Evolutionary conservation across 1,140 invertebrate genomes (phyloP).

Genomic region (Drosophila sulfurigaster): DNA sequence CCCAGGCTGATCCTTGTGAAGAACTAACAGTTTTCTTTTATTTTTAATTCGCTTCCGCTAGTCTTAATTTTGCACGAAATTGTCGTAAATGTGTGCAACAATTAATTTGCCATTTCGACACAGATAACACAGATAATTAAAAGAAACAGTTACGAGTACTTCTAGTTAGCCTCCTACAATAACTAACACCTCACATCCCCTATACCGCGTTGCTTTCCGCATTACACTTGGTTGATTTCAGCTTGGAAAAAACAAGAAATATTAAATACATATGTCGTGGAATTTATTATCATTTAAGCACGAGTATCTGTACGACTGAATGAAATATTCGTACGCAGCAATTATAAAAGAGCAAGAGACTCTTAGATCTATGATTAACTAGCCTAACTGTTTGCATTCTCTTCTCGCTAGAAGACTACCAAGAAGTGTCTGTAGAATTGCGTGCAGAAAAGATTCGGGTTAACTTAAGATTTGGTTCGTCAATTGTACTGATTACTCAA

Average conservation of each 20-base stretch:
- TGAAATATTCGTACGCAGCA: constrained; percentile 19
- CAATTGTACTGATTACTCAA: constrained; percentile 42
- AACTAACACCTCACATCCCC: constrained; percentile 48
- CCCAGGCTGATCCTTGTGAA: too few relatives aligned
- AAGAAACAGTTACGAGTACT: constrained; percentile 28
- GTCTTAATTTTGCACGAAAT: neutral
- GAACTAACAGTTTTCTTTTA: too few relatives aligned
- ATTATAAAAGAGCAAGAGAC: constrained; percentile 17
- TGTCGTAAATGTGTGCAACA: constrained; percentile 20
- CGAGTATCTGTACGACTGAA: neutral
- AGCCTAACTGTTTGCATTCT: constrained; percentile 56
- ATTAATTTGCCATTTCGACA: constrained; percentile 39
- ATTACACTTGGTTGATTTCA: constrained; percentile 67
- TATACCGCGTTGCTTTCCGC: constrained; percentile 34
- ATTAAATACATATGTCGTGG: constrained; percentile 30
- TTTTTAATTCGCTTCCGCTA: too few relatives aligned
- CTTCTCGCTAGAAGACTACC: neutral
- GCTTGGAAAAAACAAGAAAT: constrained; percentile 10
- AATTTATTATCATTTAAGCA: constrained; percentile 66
- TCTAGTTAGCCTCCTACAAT: constrained; percentile 24
- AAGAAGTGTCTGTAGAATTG: constrained; percentile 27
- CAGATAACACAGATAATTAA: constrained; percentile 32
- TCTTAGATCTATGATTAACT: constrained; percentile 39
- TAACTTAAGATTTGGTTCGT: constrained; percentile 42
- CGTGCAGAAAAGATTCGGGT: constrained; percentile 64